These are phyloP conservation scores for Morone saxatilis DNA, from an alignment of 2,113 vertebrate species.

Conservation along the genomic window DNA sequence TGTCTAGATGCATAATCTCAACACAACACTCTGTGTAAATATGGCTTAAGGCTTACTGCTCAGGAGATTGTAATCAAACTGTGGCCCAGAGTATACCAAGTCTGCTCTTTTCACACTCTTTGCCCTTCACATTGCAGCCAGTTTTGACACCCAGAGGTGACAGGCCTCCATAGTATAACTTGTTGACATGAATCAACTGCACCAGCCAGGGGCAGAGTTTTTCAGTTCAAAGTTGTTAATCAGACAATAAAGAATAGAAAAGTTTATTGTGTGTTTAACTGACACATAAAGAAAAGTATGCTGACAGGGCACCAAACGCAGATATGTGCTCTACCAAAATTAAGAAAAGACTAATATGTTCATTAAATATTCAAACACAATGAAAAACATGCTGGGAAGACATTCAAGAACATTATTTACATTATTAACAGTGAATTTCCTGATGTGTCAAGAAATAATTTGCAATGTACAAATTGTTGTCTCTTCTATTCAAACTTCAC, in stretches of 20 bases:
- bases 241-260: background rate
- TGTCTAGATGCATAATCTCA: background rate
- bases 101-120: constrained; percentile 18
- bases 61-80: background rate
- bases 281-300: background rate
- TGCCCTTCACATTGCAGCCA: background rate
- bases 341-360: background rate
- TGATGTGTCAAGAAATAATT: too few relatives aligned
- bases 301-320: too few relatives aligned
- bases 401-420: too few relatives aligned
- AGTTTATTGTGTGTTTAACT: background rate
- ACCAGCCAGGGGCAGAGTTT: background rate
- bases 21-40: background rate
- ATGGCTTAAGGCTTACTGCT: background rate
- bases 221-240: background rate
- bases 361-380: background rate
- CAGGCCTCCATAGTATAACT: background rate
- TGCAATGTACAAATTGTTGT: background rate
- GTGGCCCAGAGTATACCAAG: background rate
- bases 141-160: background rate
- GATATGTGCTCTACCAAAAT: too few relatives aligned
- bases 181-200: background rate
- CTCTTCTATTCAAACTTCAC: constrained; percentile 4
- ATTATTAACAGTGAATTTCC: too few relatives aligned
- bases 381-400: background rate